These are phyloP conservation scores for Leptinotarsa texana DNA, from an alignment of 1,140 invertebrate species.

Conservation along the genomic window DNA sequence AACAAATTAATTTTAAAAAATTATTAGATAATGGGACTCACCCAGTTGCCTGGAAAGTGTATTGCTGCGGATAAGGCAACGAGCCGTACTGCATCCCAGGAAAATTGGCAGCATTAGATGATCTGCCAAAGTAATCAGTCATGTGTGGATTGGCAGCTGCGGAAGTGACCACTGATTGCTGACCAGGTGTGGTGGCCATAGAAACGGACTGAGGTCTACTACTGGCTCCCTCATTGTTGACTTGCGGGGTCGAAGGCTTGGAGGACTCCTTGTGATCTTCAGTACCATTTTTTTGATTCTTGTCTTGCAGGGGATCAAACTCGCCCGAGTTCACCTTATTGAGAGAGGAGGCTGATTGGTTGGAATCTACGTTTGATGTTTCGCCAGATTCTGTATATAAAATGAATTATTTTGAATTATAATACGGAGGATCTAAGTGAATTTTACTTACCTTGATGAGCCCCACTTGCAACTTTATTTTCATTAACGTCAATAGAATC, in stretches of 20 bases:
- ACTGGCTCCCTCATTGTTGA: conserved; percentile 38
- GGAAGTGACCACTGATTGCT: conserved; percentile 25
- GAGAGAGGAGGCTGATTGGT: conserved; percentile 33
- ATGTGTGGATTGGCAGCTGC: conserved; percentile 34
- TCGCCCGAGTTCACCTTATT: conserved; percentile 54
- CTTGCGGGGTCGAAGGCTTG: conserved; percentile 44
- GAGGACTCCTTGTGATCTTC: conserved; percentile 43
- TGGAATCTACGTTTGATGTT: conserved; percentile 30
- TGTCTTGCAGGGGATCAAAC: conserved; percentile 55
- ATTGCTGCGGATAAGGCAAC: conserved; percentile 46
- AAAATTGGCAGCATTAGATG: conserved; percentile 35
- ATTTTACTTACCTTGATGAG: conserved; percentile 9
- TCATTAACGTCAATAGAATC: conserved; percentile 42
- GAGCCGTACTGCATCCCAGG: conserved; percentile 41
- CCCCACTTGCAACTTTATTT: conserved; percentile 15
- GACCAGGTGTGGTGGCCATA: conserved; percentile 29
- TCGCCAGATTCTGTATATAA: conserved; percentile 28
- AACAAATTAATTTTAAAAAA: neutral
- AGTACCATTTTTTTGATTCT: conserved; percentile 44
- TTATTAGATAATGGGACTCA: conserved; percentile 23
- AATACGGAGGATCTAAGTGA: neutral
- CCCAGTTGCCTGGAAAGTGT: conserved; percentile 43
- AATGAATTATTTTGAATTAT: neutral
- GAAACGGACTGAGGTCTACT: conserved; percentile 41
- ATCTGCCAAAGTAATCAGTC: conserved; percentile 46